phyloP scores from a whole-genome alignment of 2,113 vertebrate species.

The Todiramphus chloris region DNA sequence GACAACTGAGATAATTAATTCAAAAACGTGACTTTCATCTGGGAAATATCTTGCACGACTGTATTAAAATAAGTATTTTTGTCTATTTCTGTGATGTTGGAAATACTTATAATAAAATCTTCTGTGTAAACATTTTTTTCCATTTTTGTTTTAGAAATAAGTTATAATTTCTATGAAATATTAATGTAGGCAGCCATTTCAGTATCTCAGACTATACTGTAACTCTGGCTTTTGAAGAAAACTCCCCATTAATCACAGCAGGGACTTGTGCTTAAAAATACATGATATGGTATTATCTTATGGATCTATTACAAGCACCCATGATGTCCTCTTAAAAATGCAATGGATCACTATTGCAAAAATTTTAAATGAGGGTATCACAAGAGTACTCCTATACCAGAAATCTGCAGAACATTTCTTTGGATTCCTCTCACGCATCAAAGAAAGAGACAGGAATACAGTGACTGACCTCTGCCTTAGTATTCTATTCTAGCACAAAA shows the following conservation, averaged over 20 bases:
- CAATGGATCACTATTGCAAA: neutral
- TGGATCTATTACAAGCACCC: neutral
- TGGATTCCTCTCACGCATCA: neutral
- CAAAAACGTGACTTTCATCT: neutral
- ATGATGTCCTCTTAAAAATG: neutral
- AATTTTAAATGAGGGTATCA: neutral
- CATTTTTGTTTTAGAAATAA: neutral
- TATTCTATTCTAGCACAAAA: neutral
- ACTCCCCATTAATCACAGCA: neutral
- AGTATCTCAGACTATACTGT: neutral
- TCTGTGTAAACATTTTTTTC: neutral
- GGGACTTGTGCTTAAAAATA: conserved; percentile 15
- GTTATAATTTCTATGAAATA: neutral
- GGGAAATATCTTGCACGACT: neutral
- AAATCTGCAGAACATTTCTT: neutral
- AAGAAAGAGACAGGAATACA: neutral
- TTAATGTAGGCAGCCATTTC: neutral
- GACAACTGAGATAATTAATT: neutral
- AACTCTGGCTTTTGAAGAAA: neutral
- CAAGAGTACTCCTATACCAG: neutral
- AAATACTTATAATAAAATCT: neutral
- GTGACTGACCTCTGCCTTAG: neutral
- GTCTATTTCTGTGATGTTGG: neutral
- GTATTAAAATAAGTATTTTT: neutral
- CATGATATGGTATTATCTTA: neutral